Base-by-base conservation (phyloP, 2,888 invertebrate species). In the Cephalotes varians region DNA sequence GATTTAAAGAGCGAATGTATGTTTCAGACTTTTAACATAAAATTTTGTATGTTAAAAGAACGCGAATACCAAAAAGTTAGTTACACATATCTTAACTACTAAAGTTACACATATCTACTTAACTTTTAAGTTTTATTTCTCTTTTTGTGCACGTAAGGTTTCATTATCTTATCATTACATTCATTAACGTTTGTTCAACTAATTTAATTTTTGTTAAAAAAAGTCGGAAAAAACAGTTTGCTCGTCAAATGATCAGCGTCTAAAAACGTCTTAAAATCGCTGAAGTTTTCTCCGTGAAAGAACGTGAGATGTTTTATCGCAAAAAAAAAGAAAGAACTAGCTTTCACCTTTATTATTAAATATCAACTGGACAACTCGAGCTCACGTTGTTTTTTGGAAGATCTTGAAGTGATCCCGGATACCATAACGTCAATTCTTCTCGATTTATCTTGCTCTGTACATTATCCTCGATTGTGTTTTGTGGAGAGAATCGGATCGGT, bases 341-440 rank as follows among this genome's bases (percentile, higher is more conserved):
- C 56, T 51, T 51, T 58, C 9, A 58, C 77, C 44, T 79, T 69
- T 56, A 56, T 58, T 34, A 47, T 34, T 47, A 79, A 56, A 79
- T 58, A 18, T 79, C 44, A 51, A 51, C 1, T 69, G 10, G 54
- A 28, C 5, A 25, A 28, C 9, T 76, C 15, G 37, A 31, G 0
- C 21, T 69, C 15, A 21, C 12, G 56, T 18, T 56, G 56, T 21
- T 31, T 56, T 58, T 44, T 15, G 21, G 7, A 65, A 40, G 12
- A 69, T 56, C 21, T 44, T 18, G 12, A 31, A 67, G 25, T 0
- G 25, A 44, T 12, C 1, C 72, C 72, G 34, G 65, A 49, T 62
- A 86, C 28, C 86, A 86, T 87, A 44, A 67, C 74, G 71, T 69
- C 40, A 40, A 65, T 72, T 10, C 7, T 10, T 37, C 12, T 12